A percentile compares a stretch with the other conserved stretches of the same genome.
phyloP scores from a whole-genome alignment of 2,888 invertebrate species.

The Sepioteuthis lessoniana region DNA sequence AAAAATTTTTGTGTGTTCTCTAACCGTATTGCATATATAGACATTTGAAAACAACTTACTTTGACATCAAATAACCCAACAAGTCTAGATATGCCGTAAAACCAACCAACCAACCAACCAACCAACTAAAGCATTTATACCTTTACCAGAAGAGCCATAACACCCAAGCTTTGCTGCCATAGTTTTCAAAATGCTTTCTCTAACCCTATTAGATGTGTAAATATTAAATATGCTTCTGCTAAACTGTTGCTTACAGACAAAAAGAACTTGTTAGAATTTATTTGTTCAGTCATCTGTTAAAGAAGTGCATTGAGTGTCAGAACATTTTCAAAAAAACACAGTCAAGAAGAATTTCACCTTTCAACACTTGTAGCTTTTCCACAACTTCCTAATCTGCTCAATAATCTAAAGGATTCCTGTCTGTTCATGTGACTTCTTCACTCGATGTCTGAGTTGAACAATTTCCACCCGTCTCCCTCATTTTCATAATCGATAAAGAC shows the following conservation, averaged over 20 bases:
- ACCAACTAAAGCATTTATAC: no score
- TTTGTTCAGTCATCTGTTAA: neutral
- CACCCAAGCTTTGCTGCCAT: no score
- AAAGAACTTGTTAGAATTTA: neutral
- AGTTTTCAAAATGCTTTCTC: neutral
- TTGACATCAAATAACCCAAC: no score
- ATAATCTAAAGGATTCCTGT: neutral
- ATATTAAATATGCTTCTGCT: neutral
- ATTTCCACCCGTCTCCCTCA: neutral
- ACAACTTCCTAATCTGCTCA: neutral
- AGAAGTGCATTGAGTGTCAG: neutral
- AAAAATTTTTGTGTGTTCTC: no score
- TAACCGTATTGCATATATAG: no score
- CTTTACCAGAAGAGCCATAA: no score
- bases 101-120: no score
- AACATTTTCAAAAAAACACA: neutral
- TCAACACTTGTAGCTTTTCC: neutral
- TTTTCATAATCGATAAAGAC: neutral
- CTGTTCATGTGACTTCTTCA: neutral
- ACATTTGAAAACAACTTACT: no score
- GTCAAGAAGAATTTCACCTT: neutral
- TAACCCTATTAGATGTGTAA: neutral
- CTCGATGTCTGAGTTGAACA: neutral
- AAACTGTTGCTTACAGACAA: neutral
- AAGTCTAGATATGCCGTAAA: no score